Percentiles rank a stretch among this genome's conserved stretches.
Conservation (phyloP, 2,888 invertebrate genomes). For the Microctonus hyperodae region DNA sequence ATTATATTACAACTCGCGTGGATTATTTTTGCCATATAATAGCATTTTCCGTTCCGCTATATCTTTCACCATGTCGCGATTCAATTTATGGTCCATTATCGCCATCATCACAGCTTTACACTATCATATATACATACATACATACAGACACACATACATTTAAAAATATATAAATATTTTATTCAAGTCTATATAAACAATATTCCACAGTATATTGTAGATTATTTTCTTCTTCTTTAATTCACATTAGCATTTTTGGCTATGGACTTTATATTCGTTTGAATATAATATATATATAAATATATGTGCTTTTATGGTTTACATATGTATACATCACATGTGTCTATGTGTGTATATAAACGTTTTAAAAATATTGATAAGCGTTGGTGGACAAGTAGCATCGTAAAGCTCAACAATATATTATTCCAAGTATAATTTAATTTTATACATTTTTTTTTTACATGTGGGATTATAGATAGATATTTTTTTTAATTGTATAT, state of each 20-base stretch:
- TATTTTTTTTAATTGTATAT: too few relatives aligned
- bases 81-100: conserved; percentile 39
- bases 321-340: neutral
- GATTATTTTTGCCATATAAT: conserved; percentile 22
- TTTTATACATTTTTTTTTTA: too few relatives aligned
- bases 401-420: neutral
- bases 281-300: too few relatives aligned
- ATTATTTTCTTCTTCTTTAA: neutral
- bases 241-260: conserved; percentile 6
- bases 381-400: conserved; percentile 44
- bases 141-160: too few relatives aligned
- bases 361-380: conserved; percentile 42
- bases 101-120: neutral
- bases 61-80: conserved; percentile 27
- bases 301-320: neutral
- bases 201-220: neutral
- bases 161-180: neutral
- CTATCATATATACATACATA: too few relatives aligned
- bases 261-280: too few relatives aligned
- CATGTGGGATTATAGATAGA: too few relatives aligned
- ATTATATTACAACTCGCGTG: conserved; percentile 20
- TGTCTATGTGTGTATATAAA: neutral
- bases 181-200: neutral
- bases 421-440: neutral
- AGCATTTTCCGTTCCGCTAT: conserved; percentile 22